Base-by-base conservation (phyloP, 2,113 vertebrate species). In the Elachura formosa region DNA sequence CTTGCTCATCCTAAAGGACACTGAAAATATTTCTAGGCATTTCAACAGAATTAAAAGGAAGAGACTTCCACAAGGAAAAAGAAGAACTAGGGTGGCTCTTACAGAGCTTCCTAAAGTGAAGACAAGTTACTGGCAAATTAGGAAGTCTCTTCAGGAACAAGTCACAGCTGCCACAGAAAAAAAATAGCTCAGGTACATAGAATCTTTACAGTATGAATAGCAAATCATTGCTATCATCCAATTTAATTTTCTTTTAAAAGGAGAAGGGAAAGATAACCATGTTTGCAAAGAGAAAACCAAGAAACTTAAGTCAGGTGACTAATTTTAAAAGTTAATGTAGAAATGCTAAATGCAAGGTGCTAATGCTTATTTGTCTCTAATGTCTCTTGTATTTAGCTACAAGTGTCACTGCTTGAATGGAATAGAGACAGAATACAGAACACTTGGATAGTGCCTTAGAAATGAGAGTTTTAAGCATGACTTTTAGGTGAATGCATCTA, bases 1-100 rank as follows among this genome's bases (percentile, higher is more conserved):
- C 69, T 91, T 87, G 58, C 75, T 77, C 43, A 84, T 94, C 86
- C 66, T 90, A 97, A 92, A 95, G 78, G 74, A 96, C 63, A 68
- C 28, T 12, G 58, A 52, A 96, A 96, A 87, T 83, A 91, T 66
- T 84, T 68, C 82, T 33, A 78, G n/a, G 13, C 28, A 67, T 94
- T 91, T 80, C 36, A 80, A 86, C 43, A 71, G 21, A 91, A 90
- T 36, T 34, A 78, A 68, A 59, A 46, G 61, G 41, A 82, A 74
- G 17, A 90, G 6, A 75, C 21, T 84, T 69, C 48, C 52, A 75
- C 16, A 40, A 51, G 18, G 45, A 62, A n/a, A 73, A 34, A 90
- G 33, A 3, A 51, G 71, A 84, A 73, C 45, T 22, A 51, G 51
- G 21, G 13, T 23, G 48, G 23, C 49, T 87, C 17, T 86, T 22